Conservation (phyloP, 2,113 vertebrate species). For the Halichoerus grypus region DNA sequence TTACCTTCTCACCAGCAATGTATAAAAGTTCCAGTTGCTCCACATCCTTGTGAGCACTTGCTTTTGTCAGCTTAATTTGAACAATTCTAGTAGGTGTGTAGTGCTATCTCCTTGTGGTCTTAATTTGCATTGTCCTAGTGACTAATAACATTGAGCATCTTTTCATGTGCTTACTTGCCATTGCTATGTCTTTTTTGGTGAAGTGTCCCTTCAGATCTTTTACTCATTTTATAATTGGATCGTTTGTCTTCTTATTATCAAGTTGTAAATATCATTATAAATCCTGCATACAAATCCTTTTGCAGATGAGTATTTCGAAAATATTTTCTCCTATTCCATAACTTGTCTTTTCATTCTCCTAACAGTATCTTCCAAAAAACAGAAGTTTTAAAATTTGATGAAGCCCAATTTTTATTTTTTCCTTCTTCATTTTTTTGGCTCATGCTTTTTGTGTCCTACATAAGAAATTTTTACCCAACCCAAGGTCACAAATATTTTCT, state of each 20-base stretch:
- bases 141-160: background rate
- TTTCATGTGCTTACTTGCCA: background rate
- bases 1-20: background rate
- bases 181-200: background rate
- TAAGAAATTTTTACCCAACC: background rate
- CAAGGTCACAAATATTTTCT: background rate
- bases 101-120: background rate
- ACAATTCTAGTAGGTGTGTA: background rate
- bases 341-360: background rate
- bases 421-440: background rate
- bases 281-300: slow-evolving; percentile 11
- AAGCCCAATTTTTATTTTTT: background rate
- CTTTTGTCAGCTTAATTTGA: background rate
- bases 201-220: slow-evolving; percentile 2
- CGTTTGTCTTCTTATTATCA: background rate
- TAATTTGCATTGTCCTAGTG: background rate
- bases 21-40: background rate
- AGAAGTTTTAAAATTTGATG: background rate
- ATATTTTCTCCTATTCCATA: background rate
- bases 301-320: background rate
- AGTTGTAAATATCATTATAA: background rate
- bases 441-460: slow-evolving; percentile 6
- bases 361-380: background rate
- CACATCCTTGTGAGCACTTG: background rate
- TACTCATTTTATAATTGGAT: background rate